Conservation (phyloP, 2,797 vertebrate species). For the Gallinago solitaria region DNA sequence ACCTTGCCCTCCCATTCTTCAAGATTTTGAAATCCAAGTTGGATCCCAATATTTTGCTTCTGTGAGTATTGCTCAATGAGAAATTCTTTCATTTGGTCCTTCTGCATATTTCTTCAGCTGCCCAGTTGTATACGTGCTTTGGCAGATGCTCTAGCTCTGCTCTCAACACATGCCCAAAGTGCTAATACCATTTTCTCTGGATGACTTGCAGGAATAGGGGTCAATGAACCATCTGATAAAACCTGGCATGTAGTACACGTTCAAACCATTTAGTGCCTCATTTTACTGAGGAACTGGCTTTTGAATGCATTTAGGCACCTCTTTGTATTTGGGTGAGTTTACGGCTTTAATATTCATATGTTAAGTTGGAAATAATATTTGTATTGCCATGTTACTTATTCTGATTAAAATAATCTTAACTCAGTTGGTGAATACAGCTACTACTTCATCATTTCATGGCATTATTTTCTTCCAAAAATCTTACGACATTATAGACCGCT, state of each 20-base stretch:
- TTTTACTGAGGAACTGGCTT: neutral
- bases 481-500: neutral
- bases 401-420: neutral
- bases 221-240: slow-evolving; percentile 1
- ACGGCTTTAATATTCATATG: neutral
- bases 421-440: neutral
- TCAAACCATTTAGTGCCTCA: neutral
- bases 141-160: neutral
- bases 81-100: neutral
- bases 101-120: neutral
- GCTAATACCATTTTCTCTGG: neutral
- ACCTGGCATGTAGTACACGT: neutral
- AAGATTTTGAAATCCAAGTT: neutral
- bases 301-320: neutral
- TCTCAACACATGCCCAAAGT: neutral
- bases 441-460: neutral
- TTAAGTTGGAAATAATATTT: neutral
- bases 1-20: neutral
- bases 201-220: neutral
- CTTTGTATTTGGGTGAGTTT: neutral
- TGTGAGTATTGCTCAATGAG: neutral
- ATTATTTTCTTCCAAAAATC: neutral
- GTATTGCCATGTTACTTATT: neutral
- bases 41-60: neutral
- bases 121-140: accelerated